Conservation (phyloP, 1,140 invertebrate genomes). For the fruit fly (Drosophila melanogaster) region Release_6_plus_ISO1_MT NT_033779.5:10010501-10011000, state of each 20-base stretch:
- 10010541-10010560: slow-evolving; percentile 72
- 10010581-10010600: slow-evolving; percentile 9
- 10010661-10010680: slow-evolving; percentile 9
- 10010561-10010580: slow-evolving; percentile 5
- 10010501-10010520: slow-evolving; percentile 18
- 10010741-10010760: slow-evolving; percentile 83
- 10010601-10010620: slow-evolving; percentile 51
- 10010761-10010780: slow-evolving; percentile 92
- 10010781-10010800: slow-evolving; percentile 96
- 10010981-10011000: slow-evolving; percentile 97
- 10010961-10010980: slow-evolving; percentile 94
- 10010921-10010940: slow-evolving; percentile 92
- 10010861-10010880: slow-evolving; percentile 96
- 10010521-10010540: slow-evolving; percentile 64
- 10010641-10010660: slow-evolving; percentile 41
- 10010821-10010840: slow-evolving; percentile 98
- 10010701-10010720: neutral
- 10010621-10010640: slow-evolving; percentile 70
- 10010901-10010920: slow-evolving; percentile 93
- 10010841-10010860: slow-evolving; percentile 97
- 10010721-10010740: slow-evolving; percentile 64
- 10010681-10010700: slow-evolving; percentile 18
- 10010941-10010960: slow-evolving; percentile 92
- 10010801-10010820: slow-evolving; percentile 96
- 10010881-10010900: slow-evolving; percentile 96